These are phyloP conservation scores for Tetragonula carbonaria DNA, from an alignment of 2,888 invertebrate genomes.

Conservation along the genomic window DNA sequence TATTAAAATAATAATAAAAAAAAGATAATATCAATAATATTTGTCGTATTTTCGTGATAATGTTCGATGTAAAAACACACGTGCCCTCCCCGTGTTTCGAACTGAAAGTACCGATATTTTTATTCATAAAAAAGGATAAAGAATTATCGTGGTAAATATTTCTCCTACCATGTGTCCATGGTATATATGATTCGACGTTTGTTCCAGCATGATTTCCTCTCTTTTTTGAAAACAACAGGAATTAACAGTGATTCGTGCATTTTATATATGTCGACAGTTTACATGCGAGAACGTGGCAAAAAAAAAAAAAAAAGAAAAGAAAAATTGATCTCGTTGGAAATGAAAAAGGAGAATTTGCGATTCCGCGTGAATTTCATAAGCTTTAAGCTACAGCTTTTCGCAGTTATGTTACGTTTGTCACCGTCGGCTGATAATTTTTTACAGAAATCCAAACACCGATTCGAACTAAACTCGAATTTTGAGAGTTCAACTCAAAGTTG, in stretches of 20 bases:
- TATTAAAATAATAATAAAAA: too few species aligned
- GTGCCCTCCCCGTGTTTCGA: too few species aligned
- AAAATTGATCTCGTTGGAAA: background rate
- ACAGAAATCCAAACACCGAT: too few species aligned
- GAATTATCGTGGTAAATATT: background rate
- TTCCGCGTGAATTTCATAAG: background rate
- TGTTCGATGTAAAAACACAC: background rate
- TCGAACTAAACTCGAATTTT: too few species aligned
- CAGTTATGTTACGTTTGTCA: too few species aligned
- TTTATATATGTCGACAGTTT: background rate
- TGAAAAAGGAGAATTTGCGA: background rate
- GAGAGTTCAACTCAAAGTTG: too few species aligned
- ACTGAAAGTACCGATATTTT: too few species aligned
- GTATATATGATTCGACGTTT: background rate
- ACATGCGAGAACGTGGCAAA: constrained; percentile 15
- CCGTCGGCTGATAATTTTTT: too few species aligned
- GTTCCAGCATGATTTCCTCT: background rate
- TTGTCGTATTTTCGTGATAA: background rate
- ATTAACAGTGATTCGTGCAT: constrained; percentile 9
- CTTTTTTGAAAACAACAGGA: background rate
- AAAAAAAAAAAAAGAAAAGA: too few species aligned
- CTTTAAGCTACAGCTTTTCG: too few species aligned
- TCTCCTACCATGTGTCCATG: background rate
- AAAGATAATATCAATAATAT: too few species aligned
- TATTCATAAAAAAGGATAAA: too few species aligned